Evolutionary conservation across 2,113 vertebrate genomes (phyloP), one percentile per base, ranked within the genome.

Genomic region (Crocuta crocuta): DNA sequence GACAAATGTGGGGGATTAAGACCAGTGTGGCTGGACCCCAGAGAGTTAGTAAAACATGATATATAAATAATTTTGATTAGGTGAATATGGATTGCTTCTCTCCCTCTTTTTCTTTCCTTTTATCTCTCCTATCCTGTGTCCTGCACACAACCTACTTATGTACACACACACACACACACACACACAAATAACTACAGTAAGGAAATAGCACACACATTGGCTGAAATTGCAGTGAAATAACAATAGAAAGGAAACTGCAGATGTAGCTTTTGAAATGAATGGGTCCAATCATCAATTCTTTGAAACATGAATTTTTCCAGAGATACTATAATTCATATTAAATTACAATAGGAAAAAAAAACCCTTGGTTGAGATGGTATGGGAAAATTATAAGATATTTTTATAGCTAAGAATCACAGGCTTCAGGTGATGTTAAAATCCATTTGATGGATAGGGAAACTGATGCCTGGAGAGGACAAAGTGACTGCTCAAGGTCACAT

Each of bases 401-500:
- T 66, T 33, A n/a, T 8, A 58, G 21, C 80, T 63, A 43, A 90
- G 28, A 81, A n/a, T 78, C 65, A 68, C 0, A 26, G 50, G 31
- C 23, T 50, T 7, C n/a, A 16, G 11, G 15, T 6, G 43, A 31
- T 24, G 1, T 58, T 58, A 33, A 33, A 45, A 84, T 35, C 28
- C 48, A 10, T 58, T 95, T 68, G 48, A 66, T 55, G 48, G 35
- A 23, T 35, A 39, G 66, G 50, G 70, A 94, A 70, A 55, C 87
- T 6, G 89, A 89, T 9, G 43, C 8, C 31, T 33, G 8, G 28
- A 90, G 82, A 93, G 33, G 21, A 82, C 10, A 8, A 65, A 43
- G 23, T 5, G 39, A 50, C 8, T 24, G 28, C 15, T 35, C 0
- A 24, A n/a, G 13, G 58, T 15, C 10, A 17, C 9, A 6, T 2